Base-by-base conservation (phyloP, 2,797 vertebrate genomes). In the Ctenopoma kingsleyae region DNA sequence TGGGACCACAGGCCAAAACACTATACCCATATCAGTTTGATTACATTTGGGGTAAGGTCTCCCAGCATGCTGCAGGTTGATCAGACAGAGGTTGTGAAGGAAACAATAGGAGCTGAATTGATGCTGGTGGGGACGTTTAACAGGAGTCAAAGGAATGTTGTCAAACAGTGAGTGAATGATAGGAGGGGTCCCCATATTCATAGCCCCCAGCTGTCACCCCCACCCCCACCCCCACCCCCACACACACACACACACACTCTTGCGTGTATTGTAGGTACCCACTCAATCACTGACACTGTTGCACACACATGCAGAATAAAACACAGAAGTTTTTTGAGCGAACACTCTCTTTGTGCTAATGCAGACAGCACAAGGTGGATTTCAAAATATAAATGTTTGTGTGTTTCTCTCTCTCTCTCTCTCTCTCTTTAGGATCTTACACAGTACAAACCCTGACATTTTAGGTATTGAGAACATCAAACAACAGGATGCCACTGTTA, bases 121-220 rank as follows among this genome's bases (percentile, higher is more conserved):
- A 44, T 66, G 50, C 67, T 67, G 56, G 53, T 75, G 46, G 59
- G 68, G 43, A 59, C 1, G 30, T 10, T 63, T 61, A 71, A 30
- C 30, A 64, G 15, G 32, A 76, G 30, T 76, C 63, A 78, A 85
- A 83, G 63, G 53, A 74, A 50, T 54, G 67, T 44, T 72, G 67
- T 79, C 76, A 65, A 64, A 78, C 78, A 66, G 53, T 58, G 62
- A 75, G 40, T 76, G 82, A 82, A 17, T 81, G 81, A 85, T 79
- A 56, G 63, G 61, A 62, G 71, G 32, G 40, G 44, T 53, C 51
- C 46, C 32, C 16, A 40, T 15, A 57, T 35, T 46, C 19, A 56
- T 17, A 3, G 22, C 64, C 27, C 25, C 65, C 56, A 22, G 36
- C 51, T 55, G 51, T 50, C 56, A 48, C 55, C 7, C 25, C 30